phyloP scores from a whole-genome alignment of 2,888 invertebrate species.

The Craniophora ligustri region DNA sequence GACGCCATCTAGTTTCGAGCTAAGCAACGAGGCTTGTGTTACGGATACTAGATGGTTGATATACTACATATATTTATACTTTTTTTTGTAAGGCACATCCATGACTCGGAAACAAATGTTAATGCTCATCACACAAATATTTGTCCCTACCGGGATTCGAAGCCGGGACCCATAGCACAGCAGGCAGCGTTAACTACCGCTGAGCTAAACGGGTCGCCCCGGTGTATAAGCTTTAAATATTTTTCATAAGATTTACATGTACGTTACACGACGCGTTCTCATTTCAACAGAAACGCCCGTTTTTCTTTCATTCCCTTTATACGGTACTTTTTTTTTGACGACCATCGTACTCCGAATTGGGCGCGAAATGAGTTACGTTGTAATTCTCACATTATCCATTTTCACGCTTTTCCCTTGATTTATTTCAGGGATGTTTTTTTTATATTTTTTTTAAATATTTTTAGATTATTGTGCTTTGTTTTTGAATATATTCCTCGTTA shows the following conservation, averaged over 20 bases:
- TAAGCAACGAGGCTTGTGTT: too few species aligned
- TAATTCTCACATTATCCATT: constrained; percentile 63
- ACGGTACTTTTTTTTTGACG: constrained; percentile 24
- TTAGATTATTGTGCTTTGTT: constrained; percentile 21
- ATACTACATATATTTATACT: too few species aligned
- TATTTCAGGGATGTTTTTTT: constrained; percentile 50
- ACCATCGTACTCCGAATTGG: constrained; percentile 40
- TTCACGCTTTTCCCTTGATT: constrained; percentile 49
- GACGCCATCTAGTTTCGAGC: too few species aligned
- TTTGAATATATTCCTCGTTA: constrained; percentile 1
- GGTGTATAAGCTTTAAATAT: constrained; percentile 9
- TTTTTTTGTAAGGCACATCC: too few species aligned
- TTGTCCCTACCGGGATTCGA: too few species aligned
- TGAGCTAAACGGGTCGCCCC: too few species aligned
- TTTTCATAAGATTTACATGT: constrained; percentile 8
- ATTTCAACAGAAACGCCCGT: constrained; percentile 9
- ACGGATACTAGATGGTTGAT: too few species aligned
- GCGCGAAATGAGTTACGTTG: constrained; percentile 58
- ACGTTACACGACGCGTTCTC: constrained; percentile 7
- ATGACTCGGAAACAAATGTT: too few species aligned
- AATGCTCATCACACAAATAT: too few species aligned
- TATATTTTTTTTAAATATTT: constrained; percentile 42
- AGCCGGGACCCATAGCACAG: too few species aligned
- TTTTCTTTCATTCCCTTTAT: constrained; percentile 24
- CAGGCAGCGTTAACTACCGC: too few species aligned